Base-by-base conservation (phyloP, 2,797 vertebrate species). In the Thripadectes ignobilis region DNA sequence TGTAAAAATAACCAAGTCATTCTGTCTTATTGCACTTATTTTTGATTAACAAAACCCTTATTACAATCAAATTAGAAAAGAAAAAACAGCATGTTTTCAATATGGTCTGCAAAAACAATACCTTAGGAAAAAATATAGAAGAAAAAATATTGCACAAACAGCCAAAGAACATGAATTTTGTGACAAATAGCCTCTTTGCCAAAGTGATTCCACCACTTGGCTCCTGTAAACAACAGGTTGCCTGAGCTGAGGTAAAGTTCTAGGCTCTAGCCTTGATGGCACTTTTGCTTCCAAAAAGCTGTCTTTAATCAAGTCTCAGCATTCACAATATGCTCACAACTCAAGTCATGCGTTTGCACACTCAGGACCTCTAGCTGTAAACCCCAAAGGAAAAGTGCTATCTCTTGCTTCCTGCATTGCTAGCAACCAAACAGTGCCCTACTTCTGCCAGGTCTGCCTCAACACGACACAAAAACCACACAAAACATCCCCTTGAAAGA, bases 1-100 rank as follows among this genome's bases (percentile, higher is more conserved):
- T 98, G 98, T 98, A 99, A 99, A 99, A 99, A 99, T 99, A 99
- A 99, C 99, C 97, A 98, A 97, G 98, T 93, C 97, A 98, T 98
- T 99, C 98, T 93, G 96, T 91, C 90, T 96, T 95, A 94, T 79
- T 96, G 88, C 95, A 97, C 95, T 96, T 87, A 97, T 82, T 98
- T 97, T 97, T 96, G 67, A 97, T 97, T 98, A 97, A 97, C 96
- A 98, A 97, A 97, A 96, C 88, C 94, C 95, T 91, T 90, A 92
- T 84, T 94, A 96, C 85, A 98, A 97, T 93, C 89, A 85, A 97
- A 93, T 96, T 95, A 72, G 66, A 94, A 96, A 95, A 97, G 63
- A 95, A 96, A 97, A 95, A 74, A 66, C 5, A 86, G 55, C n/a
- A 29, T 97, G 92, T 95, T 98, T 98, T 97, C 94, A 87, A 93